Percentiles rank a stretch among this genome's conserved stretches.
phyloP scores from a whole-genome alignment of 1,140 invertebrate genomes.

The Drosophila tropicalis region DNA sequence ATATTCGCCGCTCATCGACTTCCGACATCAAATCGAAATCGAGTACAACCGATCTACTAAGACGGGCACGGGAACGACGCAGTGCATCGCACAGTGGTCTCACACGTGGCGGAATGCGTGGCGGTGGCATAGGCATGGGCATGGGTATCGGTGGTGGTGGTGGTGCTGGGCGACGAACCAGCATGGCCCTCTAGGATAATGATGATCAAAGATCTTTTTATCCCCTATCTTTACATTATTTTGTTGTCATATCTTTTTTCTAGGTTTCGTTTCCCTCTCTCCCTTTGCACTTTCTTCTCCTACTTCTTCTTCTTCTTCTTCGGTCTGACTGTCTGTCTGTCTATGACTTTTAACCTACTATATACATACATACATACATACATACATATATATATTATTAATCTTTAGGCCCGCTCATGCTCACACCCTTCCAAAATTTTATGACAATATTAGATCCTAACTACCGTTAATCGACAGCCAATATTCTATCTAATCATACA shows the following conservation, averaged over 20 bases:
- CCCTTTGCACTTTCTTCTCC: too few species aligned
- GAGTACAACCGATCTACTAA: conserved; percentile 79
- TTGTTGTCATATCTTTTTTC: background rate
- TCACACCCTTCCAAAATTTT: conserved; percentile 51
- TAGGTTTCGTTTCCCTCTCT: background rate
- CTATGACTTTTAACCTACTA: background rate
- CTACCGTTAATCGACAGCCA: conserved; percentile 45
- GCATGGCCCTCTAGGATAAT: conserved; percentile 78
- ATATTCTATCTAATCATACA: conserved; percentile 15
- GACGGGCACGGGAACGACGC: conserved; percentile 75
- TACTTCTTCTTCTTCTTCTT: conserved; percentile 17
- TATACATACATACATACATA: background rate
- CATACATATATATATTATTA: background rate
- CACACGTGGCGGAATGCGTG: conserved; percentile 68
- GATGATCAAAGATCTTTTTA: conserved; percentile 8
- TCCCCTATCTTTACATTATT: background rate
- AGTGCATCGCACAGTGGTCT: conserved; percentile 78
- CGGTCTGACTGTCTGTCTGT: conserved; percentile 13
- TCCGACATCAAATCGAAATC: conserved; percentile 67
- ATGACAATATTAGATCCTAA: conserved; percentile 80
- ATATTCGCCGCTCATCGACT: conserved; percentile 76
- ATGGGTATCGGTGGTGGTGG: conserved; percentile 7
- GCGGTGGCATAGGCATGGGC: conserved; percentile 58
- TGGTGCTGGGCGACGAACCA: conserved; percentile 69
- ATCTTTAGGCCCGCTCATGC: conserved; percentile 10